phyloP scores from a whole-genome alignment of 2,888 invertebrate species.

The Drosophila conformis region DNA sequence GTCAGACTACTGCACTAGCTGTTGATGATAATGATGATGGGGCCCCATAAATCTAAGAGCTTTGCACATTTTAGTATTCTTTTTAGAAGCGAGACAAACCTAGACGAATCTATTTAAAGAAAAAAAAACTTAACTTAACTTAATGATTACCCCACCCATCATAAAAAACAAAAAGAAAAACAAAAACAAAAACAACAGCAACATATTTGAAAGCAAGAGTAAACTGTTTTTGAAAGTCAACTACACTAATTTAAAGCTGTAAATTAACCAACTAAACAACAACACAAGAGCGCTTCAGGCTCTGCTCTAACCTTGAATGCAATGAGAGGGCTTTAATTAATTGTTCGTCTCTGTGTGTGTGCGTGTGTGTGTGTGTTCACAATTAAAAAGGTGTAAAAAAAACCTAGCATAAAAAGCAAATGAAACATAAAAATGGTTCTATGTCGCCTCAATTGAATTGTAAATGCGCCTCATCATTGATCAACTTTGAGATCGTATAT shows the following conservation, averaged over 20 bases:
- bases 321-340: constrained; percentile 80
- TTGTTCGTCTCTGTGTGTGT: constrained; percentile 40
- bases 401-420: constrained; percentile 23
- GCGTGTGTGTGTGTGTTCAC: constrained; percentile 26
- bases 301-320: constrained; percentile 71
- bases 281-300: constrained; percentile 57
- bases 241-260: constrained; percentile 80
- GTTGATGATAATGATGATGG: constrained; percentile 14
- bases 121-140: constrained; percentile 32
- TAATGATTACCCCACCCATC: constrained; percentile 76
- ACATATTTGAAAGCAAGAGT: constrained; percentile 72
- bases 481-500: constrained; percentile 19
- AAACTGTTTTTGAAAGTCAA: constrained; percentile 79
- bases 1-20: constrained; percentile 36
- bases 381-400: constrained; percentile 74
- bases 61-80: constrained; percentile 18
- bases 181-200: constrained; percentile 27
- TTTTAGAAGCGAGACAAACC: constrained; percentile 5
- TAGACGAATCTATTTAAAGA: constrained; percentile 44
- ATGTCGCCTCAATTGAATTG: constrained; percentile 51
- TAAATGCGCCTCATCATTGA: constrained; percentile 57
- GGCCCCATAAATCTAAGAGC: constrained; percentile 24
- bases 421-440: constrained; percentile 35
- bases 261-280: constrained; percentile 76
- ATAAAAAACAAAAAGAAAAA: constrained; percentile 5